Percentiles rank a stretch among this genome's conserved stretches.
These are phyloP conservation scores for Dynastes hyllus DNA, from an alignment of 2,888 invertebrate species.

Conservation along the genomic window DNA sequence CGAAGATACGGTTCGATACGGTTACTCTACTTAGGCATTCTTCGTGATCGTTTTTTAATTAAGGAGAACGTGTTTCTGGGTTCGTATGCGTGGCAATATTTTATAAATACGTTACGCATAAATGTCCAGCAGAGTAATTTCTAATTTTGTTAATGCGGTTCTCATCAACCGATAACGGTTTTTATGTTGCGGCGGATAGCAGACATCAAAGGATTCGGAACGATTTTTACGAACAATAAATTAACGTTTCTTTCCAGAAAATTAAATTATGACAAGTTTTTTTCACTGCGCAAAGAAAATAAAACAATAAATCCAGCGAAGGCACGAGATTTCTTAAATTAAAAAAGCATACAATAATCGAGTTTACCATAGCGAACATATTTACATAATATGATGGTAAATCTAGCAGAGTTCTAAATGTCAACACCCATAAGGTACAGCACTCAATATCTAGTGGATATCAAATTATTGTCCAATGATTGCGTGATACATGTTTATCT, in stretches of 20 bases:
- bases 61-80: background rate
- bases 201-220: constrained; percentile 5
- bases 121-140: background rate
- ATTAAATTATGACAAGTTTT: constrained; percentile 9
- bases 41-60: constrained; percentile 17
- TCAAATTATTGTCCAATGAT: too few species aligned
- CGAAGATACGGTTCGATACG: background rate
- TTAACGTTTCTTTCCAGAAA: background rate
- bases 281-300: background rate
- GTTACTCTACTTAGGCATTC: background rate
- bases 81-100: background rate
- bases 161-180: background rate
- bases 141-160: constrained; percentile 28
- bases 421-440: too few species aligned
- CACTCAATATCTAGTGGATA: too few species aligned
- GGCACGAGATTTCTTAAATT: too few species aligned
- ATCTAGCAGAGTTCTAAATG: too few species aligned
- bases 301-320: background rate
- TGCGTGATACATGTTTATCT: too few species aligned
- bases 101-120: background rate
- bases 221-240: constrained; percentile 8
- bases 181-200: background rate
- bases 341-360: too few species aligned
- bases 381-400: too few species aligned
- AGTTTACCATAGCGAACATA: too few species aligned